Base-by-base conservation (phyloP, 2,113 vertebrate species). In the Alces alces region DNA sequence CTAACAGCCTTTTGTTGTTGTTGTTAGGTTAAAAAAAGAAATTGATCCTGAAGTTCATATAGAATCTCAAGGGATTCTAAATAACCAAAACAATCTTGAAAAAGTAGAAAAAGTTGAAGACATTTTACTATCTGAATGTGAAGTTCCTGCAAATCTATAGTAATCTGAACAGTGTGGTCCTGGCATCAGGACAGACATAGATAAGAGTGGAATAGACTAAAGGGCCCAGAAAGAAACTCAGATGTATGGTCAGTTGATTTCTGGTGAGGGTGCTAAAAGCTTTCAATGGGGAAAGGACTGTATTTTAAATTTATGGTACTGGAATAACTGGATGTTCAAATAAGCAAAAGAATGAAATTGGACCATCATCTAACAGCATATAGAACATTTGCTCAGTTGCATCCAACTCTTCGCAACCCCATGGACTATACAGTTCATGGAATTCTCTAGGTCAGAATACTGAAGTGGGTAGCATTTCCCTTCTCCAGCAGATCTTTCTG, bases 401-500 rank as follows among this genome's bases (percentile, higher is more conserved):
- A 1, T 73, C 36, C 0, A 1, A 73, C 10, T 39, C 10, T 73
- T 23, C 39, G n/a, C n/a, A 73, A 39, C 10, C 19, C n/a, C 19
- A 0, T 39, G 19, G 36, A 39, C 66, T 39, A 25, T 25, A 39
- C 19, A 39, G 10, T 73, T 25, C 19, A 25, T 39, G 36, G 66
- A 39, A 39, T 25, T 73, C 36, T 25, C 66, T 36, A 25, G n/a
- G 36, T 21, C n/a, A 73, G 36, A 73, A 73, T 73, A 73, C 36
- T 73, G 36, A 5, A 36, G 5, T 36, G 57, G 5, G 21, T 23
- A 73, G 21, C 10, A 3, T 39, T 73, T 73, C 10, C 36, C 10
- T 39, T 39, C 19, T 73, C n/a, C 66, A 39, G 36, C 0, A 0
- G 5, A 73, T 39, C n/a, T 39, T 73, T n/a, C 5, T 5, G 11